A percentile compares a stretch with the other conserved stretches of the same genome.
phyloP scores from a whole-genome alignment of 2,888 invertebrate species.

The Zootermopsis nevadensis region DNA sequence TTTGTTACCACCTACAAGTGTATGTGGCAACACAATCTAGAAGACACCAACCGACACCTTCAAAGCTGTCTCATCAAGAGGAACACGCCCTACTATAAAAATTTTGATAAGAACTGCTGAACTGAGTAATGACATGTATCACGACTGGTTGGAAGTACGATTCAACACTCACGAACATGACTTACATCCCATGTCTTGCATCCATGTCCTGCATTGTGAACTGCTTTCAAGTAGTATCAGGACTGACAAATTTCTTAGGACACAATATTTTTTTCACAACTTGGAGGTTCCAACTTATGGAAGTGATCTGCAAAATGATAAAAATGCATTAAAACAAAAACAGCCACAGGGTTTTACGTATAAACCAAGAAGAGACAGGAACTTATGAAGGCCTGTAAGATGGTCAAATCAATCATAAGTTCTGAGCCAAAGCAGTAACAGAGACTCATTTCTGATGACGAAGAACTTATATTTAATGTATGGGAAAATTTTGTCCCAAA shows the following conservation, averaged over 20 bases:
- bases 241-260: slow-evolving; percentile 31
- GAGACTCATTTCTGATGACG: no score
- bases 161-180: slow-evolving; percentile 11
- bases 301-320: slow-evolving; percentile 30
- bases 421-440: no score
- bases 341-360: no score
- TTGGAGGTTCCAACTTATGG: slow-evolving; percentile 19
- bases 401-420: no score
- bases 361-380: no score
- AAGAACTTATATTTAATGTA: no score
- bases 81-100: neutral
- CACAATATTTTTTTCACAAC: slow-evolving; percentile 14
- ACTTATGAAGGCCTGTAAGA: no score
- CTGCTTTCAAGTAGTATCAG: slow-evolving; percentile 11
- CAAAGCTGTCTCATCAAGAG: no score
- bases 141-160: slow-evolving; percentile 21
- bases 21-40: no score
- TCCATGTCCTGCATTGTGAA: slow-evolving; percentile 38
- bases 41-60: no score
- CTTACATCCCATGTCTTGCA: slow-evolving; percentile 41
- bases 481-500: no score
- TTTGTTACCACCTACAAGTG: no score
- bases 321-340: neutral
- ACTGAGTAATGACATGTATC: neutral
- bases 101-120: neutral